These are phyloP conservation scores for Betta splendens DNA, from an alignment of 2,797 vertebrate genomes.

Conservation along the genomic window DNA sequence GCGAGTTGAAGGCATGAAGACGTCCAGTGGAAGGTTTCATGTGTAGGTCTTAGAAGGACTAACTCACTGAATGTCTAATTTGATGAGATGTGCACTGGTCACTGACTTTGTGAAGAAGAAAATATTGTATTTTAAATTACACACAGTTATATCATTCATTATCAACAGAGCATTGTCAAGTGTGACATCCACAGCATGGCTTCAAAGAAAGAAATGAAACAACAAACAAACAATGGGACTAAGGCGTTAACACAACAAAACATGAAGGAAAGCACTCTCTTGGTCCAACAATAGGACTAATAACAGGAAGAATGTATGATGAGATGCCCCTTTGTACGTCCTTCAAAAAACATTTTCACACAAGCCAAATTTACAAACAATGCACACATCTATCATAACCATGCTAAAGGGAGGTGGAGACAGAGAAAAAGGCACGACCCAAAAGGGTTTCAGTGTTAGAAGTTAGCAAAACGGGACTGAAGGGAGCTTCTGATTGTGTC, in stretches of 20 bases:
- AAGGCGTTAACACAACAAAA: conserved; percentile 6
- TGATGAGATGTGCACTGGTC: background rate
- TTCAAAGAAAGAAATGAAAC: no score
- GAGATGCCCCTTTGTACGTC: conserved; percentile 10
- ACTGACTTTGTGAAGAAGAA: no score
- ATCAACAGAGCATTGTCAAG: background rate
- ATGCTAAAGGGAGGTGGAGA: conserved; percentile 22
- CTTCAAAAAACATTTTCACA: conserved; percentile 15
- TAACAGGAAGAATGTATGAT: background rate
- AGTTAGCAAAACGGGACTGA: background rate
- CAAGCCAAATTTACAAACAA: conserved; percentile 7
- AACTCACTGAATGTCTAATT: no score
- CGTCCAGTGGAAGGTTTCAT: no score
- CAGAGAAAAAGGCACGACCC: conserved; percentile 61
- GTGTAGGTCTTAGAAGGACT: no score
- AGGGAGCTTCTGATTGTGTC: background rate
- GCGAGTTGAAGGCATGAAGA: no score
- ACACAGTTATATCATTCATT: no score
- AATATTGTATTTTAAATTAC: no score
- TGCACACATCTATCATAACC: conserved; percentile 27
- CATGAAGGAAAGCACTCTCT: background rate
- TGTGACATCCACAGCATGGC: background rate
- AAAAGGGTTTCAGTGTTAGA: conserved; percentile 18
- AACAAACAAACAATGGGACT: no score
- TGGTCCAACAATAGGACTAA: conserved; percentile 32